These are phyloP conservation scores for Dusona sp. DNA, from an alignment of 2,888 invertebrate genomes.

Conservation along the genomic window DNA sequence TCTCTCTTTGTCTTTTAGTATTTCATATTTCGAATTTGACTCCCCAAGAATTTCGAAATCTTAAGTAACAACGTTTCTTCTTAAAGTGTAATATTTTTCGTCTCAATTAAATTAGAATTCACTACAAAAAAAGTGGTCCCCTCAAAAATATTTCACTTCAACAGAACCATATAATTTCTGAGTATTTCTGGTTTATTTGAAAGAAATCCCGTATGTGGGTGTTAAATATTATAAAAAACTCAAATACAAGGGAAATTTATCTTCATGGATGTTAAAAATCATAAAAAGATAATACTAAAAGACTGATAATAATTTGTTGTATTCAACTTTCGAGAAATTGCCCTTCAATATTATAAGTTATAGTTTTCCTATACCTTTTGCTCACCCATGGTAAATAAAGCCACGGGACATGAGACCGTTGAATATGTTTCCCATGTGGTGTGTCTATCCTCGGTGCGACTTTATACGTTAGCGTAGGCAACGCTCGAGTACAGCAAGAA, in stretches of 20 bases:
- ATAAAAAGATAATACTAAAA: background rate
- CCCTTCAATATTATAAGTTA: slow-evolving; percentile 5
- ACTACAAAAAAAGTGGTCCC: background rate
- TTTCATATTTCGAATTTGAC: slow-evolving; percentile 3
- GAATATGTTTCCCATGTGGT: slow-evolving; percentile 30
- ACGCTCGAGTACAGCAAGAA: slow-evolving; percentile 39
- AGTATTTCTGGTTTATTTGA: background rate
- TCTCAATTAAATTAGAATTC: background rate
- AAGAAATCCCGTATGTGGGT: background rate
- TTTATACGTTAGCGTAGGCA: slow-evolving; percentile 46
- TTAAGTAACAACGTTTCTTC: background rate
- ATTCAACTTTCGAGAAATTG: background rate
- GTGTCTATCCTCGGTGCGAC: slow-evolving; percentile 18
- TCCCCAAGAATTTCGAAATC: background rate
- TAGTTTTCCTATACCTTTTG: background rate
- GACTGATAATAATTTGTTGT: background rate
- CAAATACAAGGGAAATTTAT: background rate
- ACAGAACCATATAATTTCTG: background rate
- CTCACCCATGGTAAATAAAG: slow-evolving; percentile 4
- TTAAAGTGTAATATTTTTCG: background rate
- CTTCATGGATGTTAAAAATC: background rate
- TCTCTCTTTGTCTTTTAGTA: slow-evolving; percentile 32
- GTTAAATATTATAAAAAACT: background rate
- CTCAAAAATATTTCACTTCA: background rate
- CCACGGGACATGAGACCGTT: background rate